A percentile compares a stretch with the other conserved stretches of the same genome.
These are phyloP conservation scores for Brotula barbata DNA, from an alignment of 2,797 vertebrate genomes.

Conservation along the genomic window DNA sequence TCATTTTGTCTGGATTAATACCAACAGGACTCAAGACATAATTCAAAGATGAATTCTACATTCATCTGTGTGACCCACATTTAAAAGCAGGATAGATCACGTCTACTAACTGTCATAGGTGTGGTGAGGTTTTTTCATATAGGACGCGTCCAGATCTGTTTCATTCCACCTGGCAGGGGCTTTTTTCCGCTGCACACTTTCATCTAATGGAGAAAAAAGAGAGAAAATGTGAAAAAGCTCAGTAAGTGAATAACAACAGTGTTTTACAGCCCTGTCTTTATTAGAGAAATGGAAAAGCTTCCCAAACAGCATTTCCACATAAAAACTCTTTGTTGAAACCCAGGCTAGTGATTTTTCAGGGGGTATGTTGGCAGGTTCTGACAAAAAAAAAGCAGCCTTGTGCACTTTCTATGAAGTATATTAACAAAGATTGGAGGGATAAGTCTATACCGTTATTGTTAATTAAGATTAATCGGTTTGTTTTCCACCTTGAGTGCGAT, in stretches of 20 bases:
- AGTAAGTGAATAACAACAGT: not conserved
- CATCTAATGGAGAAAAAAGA: conserved; percentile 71
- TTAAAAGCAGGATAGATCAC: conserved; percentile 8
- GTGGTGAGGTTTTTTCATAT: conserved; percentile 84
- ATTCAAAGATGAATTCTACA: not conserved
- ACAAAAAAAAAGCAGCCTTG: not conserved
- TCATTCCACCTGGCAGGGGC: conserved; percentile 85
- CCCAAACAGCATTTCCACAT: not conserved
- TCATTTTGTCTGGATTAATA: not conserved
- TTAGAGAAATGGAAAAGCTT: not conserved
- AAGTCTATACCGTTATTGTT: too few species aligned
- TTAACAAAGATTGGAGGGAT: not conserved
- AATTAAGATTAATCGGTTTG: not conserved
- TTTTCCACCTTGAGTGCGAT: not conserved
- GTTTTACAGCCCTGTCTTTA: not conserved
- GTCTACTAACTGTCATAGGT: conserved; percentile 82
- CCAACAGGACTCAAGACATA: not conserved
- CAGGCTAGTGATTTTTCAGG: not conserved
- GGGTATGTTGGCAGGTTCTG: too few species aligned
- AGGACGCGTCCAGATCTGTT: conserved; percentile 86
- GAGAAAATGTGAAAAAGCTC: not conserved
- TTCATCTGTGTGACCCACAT: not conserved
- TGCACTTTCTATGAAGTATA: not conserved
- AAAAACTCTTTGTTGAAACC: too few species aligned
- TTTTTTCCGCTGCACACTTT: conserved; percentile 76